These are phyloP conservation scores for Eristalis arbustorum DNA, from an alignment of 2,888 invertebrate genomes.

Conservation along the genomic window DNA sequence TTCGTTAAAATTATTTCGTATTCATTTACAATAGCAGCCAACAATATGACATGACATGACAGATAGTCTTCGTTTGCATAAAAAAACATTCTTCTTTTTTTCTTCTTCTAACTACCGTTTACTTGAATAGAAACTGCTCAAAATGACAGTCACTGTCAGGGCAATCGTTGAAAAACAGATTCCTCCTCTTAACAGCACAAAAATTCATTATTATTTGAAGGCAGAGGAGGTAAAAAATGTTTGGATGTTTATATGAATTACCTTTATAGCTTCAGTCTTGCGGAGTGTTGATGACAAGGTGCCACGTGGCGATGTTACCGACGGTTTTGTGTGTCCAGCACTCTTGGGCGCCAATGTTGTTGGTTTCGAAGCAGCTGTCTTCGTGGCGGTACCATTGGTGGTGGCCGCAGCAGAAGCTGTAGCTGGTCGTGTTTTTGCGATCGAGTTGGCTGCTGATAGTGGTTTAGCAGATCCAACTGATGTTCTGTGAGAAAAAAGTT, in stretches of 20 bases:
- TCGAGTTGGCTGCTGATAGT: constrained; percentile 36
- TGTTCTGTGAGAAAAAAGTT: constrained; percentile 22
- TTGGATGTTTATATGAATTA: constrained; percentile 9
- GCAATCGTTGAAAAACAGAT: constrained; percentile 56
- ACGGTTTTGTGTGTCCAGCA: constrained; percentile 72
- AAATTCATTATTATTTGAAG: neutral
- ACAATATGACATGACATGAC: neutral
- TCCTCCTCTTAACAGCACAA: constrained; percentile 55
- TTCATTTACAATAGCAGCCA: constrained; percentile 19
- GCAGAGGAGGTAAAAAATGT: neutral
- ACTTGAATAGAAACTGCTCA: constrained; percentile 56
- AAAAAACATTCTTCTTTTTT: neutral
- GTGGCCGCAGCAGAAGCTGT: constrained; percentile 54
- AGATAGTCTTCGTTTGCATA: neutral
- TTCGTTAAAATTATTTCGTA: constrained; percentile 15
- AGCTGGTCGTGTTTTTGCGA: constrained; percentile 60
- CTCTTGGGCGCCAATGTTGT: constrained; percentile 56
- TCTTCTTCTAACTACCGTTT: neutral
- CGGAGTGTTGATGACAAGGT: constrained; percentile 76
- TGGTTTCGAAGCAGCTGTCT: constrained; percentile 56
- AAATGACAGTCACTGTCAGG: constrained; percentile 42
- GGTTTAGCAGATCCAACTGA: constrained; percentile 36
- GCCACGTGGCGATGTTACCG: constrained; percentile 76
- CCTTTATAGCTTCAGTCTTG: constrained; percentile 74
- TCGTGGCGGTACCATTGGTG: constrained; percentile 46